phyloP scores from a whole-genome alignment of 2,113 vertebrate genomes.

The Turdus rufiventris region DNA sequence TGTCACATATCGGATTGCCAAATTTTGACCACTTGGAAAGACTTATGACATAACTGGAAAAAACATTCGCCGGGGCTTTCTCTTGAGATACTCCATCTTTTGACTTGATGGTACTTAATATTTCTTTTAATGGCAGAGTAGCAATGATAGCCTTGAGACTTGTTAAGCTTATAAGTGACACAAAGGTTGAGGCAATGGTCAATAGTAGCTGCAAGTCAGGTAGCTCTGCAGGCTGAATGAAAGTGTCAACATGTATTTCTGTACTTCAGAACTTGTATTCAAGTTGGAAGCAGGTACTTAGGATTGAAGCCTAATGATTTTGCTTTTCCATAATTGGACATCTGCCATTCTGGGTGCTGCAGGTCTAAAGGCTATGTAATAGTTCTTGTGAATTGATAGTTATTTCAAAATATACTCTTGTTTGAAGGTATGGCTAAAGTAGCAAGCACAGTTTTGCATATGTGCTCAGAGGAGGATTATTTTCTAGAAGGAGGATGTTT shows the following conservation, averaged over 20 bases:
- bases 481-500: background rate
- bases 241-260: background rate
- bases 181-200: background rate
- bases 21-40: background rate
- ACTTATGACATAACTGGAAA: background rate
- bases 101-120: background rate
- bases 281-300: background rate
- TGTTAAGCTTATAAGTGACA: background rate
- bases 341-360: background rate
- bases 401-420: background rate
- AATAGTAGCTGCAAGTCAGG: background rate
- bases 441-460: background rate
- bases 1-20: background rate
- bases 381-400: background rate
- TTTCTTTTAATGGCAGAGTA: background rate
- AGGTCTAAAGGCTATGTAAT: background rate
- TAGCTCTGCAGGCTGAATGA: background rate
- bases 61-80: background rate
- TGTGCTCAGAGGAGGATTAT: background rate
- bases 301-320: background rate
- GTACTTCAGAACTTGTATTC: background rate
- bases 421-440: background rate
- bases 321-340: background rate
- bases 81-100: background rate
- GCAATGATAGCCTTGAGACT: background rate